Conservation (phyloP, 2,888 invertebrate genomes). For the Nomada ferruginata region DNA sequence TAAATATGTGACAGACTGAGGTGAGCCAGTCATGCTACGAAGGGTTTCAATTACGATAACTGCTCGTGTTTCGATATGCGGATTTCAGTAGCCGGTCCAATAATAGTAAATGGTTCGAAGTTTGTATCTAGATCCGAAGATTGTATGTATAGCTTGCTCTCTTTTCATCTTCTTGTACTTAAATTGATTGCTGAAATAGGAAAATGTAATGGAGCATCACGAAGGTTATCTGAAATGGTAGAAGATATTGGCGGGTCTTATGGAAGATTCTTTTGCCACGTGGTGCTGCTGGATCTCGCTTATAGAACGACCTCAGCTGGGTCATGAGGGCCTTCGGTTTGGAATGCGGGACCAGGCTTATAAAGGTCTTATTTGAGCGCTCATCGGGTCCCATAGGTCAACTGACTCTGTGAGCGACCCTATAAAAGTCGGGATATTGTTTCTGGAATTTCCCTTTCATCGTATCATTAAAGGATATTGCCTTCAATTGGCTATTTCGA, state of each 20-base stretch:
- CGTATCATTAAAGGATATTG: neutral
- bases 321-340: constrained; percentile 26
- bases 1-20: too few relatives aligned
- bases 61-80: too few relatives aligned
- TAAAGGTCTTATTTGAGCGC: constrained; percentile 39
- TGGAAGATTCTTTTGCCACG: constrained; percentile 1
- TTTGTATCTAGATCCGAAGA: too few relatives aligned
- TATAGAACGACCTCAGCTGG: neutral
- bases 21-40: neutral
- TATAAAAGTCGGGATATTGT: constrained; percentile 34
- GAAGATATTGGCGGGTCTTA: neutral
- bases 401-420: constrained; percentile 13
- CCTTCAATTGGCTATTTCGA: neutral
- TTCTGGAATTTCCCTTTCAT: constrained; percentile 4
- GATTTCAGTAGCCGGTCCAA: neutral
- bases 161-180: too few relatives aligned
- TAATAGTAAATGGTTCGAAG: neutral
- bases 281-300: neutral
- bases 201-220: neutral
- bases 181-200: too few relatives aligned
- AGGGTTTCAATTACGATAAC: too few relatives aligned
- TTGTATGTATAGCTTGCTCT: too few relatives aligned
- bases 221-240: neutral
- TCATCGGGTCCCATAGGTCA: constrained; percentile 38
- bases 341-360: constrained; percentile 17